Conservation (phyloP, 2,888 invertebrate genomes). For the Elysia crispata region DNA sequence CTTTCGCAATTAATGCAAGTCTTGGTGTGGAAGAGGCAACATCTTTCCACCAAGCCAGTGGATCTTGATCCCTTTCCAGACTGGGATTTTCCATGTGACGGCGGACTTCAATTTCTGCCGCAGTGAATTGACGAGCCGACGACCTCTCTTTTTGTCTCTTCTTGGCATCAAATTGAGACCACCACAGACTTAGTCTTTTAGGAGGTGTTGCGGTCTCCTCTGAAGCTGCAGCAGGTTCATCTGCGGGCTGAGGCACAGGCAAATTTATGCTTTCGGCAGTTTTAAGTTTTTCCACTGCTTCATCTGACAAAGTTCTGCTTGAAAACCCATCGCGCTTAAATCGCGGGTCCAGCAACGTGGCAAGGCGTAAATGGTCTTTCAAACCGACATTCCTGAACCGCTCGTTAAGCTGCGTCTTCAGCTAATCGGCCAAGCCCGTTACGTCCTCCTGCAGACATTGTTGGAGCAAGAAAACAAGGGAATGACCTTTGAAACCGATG, state of each 20-base stretch:
- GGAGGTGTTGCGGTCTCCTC: not conserved
- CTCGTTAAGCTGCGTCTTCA: not conserved
- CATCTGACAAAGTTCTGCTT: not conserved
- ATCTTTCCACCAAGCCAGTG: not conserved
- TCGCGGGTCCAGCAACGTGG: constrained; percentile 15
- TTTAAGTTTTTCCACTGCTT: not conserved
- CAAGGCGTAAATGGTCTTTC: not conserved
- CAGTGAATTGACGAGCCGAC: not conserved
- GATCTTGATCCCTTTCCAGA: not conserved
- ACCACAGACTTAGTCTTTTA: not conserved
- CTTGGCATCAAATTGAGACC: not conserved
- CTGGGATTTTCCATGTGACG: not conserved
- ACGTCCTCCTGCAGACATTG: not conserved
- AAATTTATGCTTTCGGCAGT: no score
- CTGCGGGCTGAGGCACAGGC: not conserved
- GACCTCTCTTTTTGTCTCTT: not conserved
- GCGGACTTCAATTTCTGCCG: not conserved
- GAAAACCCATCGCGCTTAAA: not conserved
- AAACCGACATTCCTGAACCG: not conserved
- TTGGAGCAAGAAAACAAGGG: not conserved
- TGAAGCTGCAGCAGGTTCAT: not conserved
- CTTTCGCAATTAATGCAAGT: not conserved
- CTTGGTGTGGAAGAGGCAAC: not conserved
- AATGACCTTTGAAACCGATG: constrained; percentile 17
- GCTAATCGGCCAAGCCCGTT: not conserved